Evolutionary conservation across 2,797 vertebrate genomes (phyloP).

Genomic region (Vespertilio murinus): DNA sequence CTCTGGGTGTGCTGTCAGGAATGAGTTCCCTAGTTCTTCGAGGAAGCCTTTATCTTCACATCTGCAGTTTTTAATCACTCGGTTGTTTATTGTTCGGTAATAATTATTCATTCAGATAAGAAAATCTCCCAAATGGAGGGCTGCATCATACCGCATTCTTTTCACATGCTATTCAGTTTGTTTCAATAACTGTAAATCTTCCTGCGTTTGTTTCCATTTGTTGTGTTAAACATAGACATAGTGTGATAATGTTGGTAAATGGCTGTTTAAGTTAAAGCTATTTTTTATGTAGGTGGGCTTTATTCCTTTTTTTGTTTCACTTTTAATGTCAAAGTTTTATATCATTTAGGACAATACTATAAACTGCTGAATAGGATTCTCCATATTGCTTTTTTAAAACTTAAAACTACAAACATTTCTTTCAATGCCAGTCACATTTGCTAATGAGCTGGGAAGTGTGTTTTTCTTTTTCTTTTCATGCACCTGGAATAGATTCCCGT

Average conservation of each 20-base stretch:
- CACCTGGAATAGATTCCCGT: slow-evolving; percentile 48
- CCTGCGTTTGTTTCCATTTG: slow-evolving; percentile 67
- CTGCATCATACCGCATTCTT: slow-evolving; percentile 41
- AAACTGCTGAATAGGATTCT: slow-evolving; percentile 48
- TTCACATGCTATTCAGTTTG: slow-evolving; percentile 56
- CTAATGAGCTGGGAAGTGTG: slow-evolving; percentile 6
- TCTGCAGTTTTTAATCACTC: slow-evolving; percentile 57
- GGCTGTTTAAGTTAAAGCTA: slow-evolving; percentile 59
- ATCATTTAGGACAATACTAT: slow-evolving; percentile 48
- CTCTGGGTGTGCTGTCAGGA: slow-evolving; percentile 1
- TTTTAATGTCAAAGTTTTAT: slow-evolving; percentile 58
- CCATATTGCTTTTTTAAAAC: slow-evolving; percentile 55
- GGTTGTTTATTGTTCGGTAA: slow-evolving; percentile 64
- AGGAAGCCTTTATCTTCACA: slow-evolving; percentile 43
- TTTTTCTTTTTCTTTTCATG: slow-evolving; percentile 30
- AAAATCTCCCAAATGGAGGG: slow-evolving; percentile 54
- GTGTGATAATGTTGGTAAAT: slow-evolving; percentile 47
- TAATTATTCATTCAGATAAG: slow-evolving; percentile 55
- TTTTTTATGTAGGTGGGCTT: slow-evolving; percentile 16
- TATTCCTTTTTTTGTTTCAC: slow-evolving; percentile 4
- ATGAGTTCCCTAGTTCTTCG: slow-evolving; percentile 43
- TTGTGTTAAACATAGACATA: slow-evolving; percentile 65
- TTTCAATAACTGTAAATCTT: slow-evolving; percentile 65
- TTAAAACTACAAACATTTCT: slow-evolving; percentile 58
- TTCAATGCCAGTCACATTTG: slow-evolving; percentile 39